These are phyloP conservation scores for Euzophera pinguis DNA, from an alignment of 2,888 invertebrate genomes.

Conservation along the genomic window DNA sequence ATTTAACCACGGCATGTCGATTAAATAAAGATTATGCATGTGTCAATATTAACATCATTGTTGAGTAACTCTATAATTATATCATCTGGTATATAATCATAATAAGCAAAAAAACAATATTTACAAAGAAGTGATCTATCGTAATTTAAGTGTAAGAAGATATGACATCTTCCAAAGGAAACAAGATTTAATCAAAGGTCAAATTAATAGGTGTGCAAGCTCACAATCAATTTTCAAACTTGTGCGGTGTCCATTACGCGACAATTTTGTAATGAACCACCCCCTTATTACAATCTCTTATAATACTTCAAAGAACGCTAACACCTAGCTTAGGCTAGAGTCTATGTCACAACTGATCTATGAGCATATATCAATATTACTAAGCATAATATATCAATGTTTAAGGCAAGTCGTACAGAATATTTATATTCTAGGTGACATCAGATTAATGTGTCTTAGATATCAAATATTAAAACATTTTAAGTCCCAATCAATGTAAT, in stretches of 20 bases:
- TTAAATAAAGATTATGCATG: conserved; percentile 69
- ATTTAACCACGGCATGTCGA: conserved; percentile 57
- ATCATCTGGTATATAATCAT: conserved; percentile 39
- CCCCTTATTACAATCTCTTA: conserved; percentile 41
- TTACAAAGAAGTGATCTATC: conserved; percentile 41
- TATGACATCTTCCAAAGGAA: neutral
- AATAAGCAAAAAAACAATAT: conserved; percentile 58
- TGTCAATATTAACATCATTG: conserved; percentile 42
- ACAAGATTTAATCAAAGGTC: neutral
- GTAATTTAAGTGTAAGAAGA: conserved; percentile 16
- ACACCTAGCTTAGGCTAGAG: conserved; percentile 69
- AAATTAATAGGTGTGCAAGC: too few species aligned
- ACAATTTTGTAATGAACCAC: conserved; percentile 38
- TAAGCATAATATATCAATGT: conserved; percentile 64
- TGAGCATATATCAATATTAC: conserved; percentile 73
- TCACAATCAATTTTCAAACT: conserved; percentile 6
- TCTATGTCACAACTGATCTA: conserved; percentile 74
- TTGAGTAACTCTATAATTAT: conserved; percentile 34
- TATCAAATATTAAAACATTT: neutral
- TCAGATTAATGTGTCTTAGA: neutral
- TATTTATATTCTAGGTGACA: neutral
- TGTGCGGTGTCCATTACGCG: conserved; percentile 16
- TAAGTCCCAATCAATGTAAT: neutral
- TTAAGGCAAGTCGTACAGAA: conserved; percentile 21
- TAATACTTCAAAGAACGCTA: conserved; percentile 51